Evolutionary conservation across 2,797 vertebrate species (phyloP), one percentile per base, ranked within the genome.

Genomic region (Percopsis omiscomaycus): DNA sequence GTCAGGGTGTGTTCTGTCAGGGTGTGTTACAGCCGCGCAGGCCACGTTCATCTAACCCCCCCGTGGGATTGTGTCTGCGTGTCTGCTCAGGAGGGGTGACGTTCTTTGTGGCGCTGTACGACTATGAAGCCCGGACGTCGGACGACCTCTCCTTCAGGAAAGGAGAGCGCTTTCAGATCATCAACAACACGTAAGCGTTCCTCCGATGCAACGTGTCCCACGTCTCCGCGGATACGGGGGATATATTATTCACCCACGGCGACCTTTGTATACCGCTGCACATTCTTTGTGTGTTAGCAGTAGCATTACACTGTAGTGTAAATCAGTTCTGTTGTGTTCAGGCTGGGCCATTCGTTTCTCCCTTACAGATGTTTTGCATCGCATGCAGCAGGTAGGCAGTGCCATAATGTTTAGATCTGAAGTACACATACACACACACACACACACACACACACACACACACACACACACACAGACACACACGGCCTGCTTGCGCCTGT

Each of bases 131-230:
- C 79, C 92, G 96, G 88, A 98, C 96, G 61, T 94, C 95, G 61
- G 96, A 98, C 76, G 96, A 98, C 81, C 95, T 98, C 63, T 98
- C 96, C 12, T 98, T 98, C 85, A 95, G 94, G 88, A 98, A 98
- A 81, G 95, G 96, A 55, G 96, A 98, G 89, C 92, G 95, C 78
- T 98, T 97, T 92, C 96, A 98, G 90, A 97, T 98, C 89, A 97
- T 98, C 88, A 98, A 98, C 88, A 98, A 98, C 68, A 97, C 95
- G 96, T 97, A 89, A 93, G 22, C 0, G 46, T 12, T 22, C 22
- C 22, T 22, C 22, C 12, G 2, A 2, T 2, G 46, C 12, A 12
- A 12, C 3, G 46, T 48, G 46, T 52, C 13, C 10, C 46, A 22
- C 22, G 22, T 22, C 22, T 22, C 22, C 22, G 22, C 22, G 22